A percentile compares a stretch with the other conserved stretches of the same genome.
Conservation (phyloP, 2,888 invertebrate species). For the Tipula unca region DNA sequence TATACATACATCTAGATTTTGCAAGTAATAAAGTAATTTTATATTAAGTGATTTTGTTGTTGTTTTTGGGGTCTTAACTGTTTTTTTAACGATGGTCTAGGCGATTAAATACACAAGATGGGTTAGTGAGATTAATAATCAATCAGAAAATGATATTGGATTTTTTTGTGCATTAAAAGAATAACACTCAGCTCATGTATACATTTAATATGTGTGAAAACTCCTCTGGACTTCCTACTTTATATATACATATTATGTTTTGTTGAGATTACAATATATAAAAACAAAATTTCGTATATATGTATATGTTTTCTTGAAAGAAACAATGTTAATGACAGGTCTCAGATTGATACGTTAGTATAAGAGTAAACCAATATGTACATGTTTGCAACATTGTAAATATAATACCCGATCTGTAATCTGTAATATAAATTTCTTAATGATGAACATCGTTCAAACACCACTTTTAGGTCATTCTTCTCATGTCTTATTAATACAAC, state of each 20-base stretch:
- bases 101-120: background rate
- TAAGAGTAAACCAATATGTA: background rate
- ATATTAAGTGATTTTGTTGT: background rate
- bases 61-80: background rate
- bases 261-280: background rate
- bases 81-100: background rate
- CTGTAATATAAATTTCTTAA: background rate
- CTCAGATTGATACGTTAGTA: background rate
- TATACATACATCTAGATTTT: background rate
- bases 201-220: background rate
- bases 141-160: background rate
- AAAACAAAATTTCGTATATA: background rate
- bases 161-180: background rate
- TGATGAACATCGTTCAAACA: background rate
- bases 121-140: background rate
- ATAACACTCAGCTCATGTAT: background rate
- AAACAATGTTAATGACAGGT: background rate
- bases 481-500: background rate
- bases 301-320: background rate
- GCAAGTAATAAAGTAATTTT: conserved; percentile 8
- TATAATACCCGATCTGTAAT: background rate
- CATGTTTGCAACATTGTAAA: background rate
- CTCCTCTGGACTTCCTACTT: background rate
- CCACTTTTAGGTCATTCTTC: background rate
- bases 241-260: no score